Evolutionary conservation across 2,888 invertebrate species (phyloP), one percentile per base, ranked within the genome.

Genomic region (Hypsopygia costalis): DNA sequence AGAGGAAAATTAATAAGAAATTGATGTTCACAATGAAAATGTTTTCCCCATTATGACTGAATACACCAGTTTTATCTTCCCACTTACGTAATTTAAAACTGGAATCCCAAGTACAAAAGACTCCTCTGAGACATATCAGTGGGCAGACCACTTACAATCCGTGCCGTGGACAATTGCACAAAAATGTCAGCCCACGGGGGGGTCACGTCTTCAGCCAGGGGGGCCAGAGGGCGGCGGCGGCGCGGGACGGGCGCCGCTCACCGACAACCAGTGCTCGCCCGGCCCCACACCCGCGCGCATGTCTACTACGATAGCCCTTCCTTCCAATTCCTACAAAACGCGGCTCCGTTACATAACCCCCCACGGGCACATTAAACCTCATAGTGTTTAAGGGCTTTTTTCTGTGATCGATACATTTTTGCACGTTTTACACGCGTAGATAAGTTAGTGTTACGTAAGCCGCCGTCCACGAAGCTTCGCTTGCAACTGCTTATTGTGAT

Each of bases 391-490:
- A 86, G 86, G 83, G 86, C 87, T 85, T 86, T 45, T 74, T 76
- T 81, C 87, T 87, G 87, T 87, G 87, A 87, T 87, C 82, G 43
- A 81, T 78, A 76, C 47, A 72, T 76, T 83, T 82, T 85, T 75
- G 86, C 85, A 86, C 81, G 68, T 76, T 86, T 80, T 86, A 81
- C 74, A 82, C 65, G 68, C 65, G 62, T 82, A 80, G 74, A 66
- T 79, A 79, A 72, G 73, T 80, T 81, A 81, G 67, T 62, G 70
- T 86, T 87, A 87, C 85, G 78, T 87, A 87, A 86, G 81, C 72
- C 75, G 77, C 86, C 87, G 88, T 87, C 88, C 88, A 87, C 81
- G 62, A 79, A 87, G 86, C 85, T 86, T 86, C 71, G 88, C 87
- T 86, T 82, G 83, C 82, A 79, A 81, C 77, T 62, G 83, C 86